Evolutionary conservation across 2,888 invertebrate species (phyloP), one percentile per base, ranked within the genome.

Genomic region (Eupeodes luniger): DNA sequence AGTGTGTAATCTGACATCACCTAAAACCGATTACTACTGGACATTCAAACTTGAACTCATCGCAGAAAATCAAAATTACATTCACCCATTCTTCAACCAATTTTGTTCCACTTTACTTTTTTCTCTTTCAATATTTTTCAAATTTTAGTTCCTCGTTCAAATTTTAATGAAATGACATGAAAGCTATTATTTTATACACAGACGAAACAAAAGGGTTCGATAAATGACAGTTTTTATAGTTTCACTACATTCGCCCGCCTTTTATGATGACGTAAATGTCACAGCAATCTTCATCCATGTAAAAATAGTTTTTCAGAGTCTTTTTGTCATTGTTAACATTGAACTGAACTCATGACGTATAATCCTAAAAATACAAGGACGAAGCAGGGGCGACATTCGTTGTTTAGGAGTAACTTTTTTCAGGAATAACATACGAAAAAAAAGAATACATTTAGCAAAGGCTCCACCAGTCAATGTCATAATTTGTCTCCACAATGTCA

Each of bases 231-330:
- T 12, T 34, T 12, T 57, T 27, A 27, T 36, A 85, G 76, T 85
- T 62, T 44, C 16, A n/a, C 10, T 72, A 16, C 1, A 14, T 40
- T 53, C 40, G 5, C 36, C 61, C n/a, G 11, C 12, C 2, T 2
- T 27, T 27, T 27, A 27, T 27, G 27, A 1, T 27, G 27, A 27
- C 27, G 27, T 27, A 2, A 27, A 27, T 27, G 27, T 14, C n/a
- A 3, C 7, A 10, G 16, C 5, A 62, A 55, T 74, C 78, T 78
- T 82, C 83, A 76, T 66, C 27, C 83, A 86, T 83, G 75, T 80
- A 80, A 87, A 87, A 87, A 72, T 83, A 79, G 83, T 87, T 87
- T 87, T 79, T 87, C 83, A 83, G 72, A 53, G 74, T 87, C 79
- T 80, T 83, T 80, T 79, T 40, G 40, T 59, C 34, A 59, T 4